These are phyloP conservation scores for Hydrotaea diabolus DNA, from an alignment of 2,888 invertebrate species.

Conservation along the genomic window DNA sequence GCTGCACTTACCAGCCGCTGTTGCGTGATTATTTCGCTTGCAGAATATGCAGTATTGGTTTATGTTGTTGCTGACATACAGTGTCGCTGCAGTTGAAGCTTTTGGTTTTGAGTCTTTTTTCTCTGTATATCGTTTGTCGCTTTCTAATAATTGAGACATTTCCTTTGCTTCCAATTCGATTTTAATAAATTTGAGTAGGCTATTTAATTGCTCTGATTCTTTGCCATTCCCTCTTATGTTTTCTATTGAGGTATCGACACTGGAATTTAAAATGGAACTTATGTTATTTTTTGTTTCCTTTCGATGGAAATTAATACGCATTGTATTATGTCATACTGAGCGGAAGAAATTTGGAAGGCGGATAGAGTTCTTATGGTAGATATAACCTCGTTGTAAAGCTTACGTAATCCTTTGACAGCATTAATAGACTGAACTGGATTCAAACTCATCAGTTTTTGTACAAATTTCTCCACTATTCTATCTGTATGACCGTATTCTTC, in stretches of 20 bases:
- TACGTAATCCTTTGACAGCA: constrained; percentile 36
- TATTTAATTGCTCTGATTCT: constrained; percentile 48
- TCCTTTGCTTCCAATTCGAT: constrained; percentile 56
- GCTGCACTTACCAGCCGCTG: constrained; percentile 41
- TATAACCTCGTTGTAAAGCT: constrained; percentile 54
- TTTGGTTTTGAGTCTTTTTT: constrained; percentile 28
- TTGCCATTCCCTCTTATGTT: constrained; percentile 2
- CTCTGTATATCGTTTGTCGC: constrained; percentile 43
- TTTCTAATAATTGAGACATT: constrained; percentile 55
- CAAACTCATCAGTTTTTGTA: constrained; percentile 50
- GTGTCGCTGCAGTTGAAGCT: too few relatives aligned
- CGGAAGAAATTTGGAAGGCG: constrained; percentile 56
- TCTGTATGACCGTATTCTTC: too few relatives aligned
- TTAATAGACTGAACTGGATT: constrained; percentile 40
- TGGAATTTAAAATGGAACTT: constrained; percentile 36
- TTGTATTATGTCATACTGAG: constrained; percentile 56
- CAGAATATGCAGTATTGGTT: constrained; percentile 46
- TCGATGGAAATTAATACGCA: too few relatives aligned
- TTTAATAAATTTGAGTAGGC: too few relatives aligned
- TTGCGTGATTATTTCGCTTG: constrained; percentile 50
- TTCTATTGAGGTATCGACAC: constrained; percentile 23
- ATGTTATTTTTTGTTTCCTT: constrained; percentile 32
- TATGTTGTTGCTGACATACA: too few relatives aligned
- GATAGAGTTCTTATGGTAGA: constrained; percentile 54
- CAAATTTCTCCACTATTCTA: constrained; percentile 57